These are phyloP conservation scores for Brachionus paranguensis DNA, from an alignment of 1,140 invertebrate species.

Conservation along the genomic window DNA sequence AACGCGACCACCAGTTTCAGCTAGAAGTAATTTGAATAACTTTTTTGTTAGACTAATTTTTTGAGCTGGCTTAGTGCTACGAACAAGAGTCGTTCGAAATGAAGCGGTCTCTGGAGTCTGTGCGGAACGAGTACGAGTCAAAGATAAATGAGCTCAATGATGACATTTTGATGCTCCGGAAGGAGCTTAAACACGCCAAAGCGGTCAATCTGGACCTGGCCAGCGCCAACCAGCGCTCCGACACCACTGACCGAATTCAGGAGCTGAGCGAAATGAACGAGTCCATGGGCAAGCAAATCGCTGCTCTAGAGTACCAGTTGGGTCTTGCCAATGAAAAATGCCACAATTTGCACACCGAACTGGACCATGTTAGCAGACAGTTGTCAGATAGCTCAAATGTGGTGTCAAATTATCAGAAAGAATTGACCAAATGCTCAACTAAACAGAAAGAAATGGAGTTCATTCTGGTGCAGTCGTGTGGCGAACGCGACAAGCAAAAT, in stretches of 20 bases:
- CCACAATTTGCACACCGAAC: not conserved
- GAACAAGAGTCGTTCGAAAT: constrained; percentile 31
- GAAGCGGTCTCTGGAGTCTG: not conserved
- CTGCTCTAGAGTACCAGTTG: not conserved
- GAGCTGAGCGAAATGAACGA: not conserved
- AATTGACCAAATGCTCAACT: not conserved
- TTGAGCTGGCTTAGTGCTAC: not conserved
- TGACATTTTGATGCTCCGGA: not conserved
- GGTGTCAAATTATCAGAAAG: not conserved
- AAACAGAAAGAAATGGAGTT: constrained; percentile 23
- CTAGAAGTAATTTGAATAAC: not conserved
- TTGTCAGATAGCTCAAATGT: not conserved
- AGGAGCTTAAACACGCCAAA: not conserved
- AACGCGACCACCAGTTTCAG: constrained; percentile 9
- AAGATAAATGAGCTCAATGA: constrained; percentile 13
- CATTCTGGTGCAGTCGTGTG: not conserved
- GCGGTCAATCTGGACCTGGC: not conserved
- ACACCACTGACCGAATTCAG: not conserved
- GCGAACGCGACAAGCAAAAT: constrained; percentile 15
- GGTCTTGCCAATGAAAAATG: not conserved
- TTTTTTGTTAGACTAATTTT: not conserved
- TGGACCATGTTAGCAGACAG: not conserved
- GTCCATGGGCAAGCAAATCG: not conserved
- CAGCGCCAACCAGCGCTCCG: not conserved
- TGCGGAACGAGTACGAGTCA: constrained; percentile 11